Evolutionary conservation across 1,140 invertebrate species (phyloP), one percentile per base, ranked within the genome.

Genomic region (Drosophila elegans): DNA sequence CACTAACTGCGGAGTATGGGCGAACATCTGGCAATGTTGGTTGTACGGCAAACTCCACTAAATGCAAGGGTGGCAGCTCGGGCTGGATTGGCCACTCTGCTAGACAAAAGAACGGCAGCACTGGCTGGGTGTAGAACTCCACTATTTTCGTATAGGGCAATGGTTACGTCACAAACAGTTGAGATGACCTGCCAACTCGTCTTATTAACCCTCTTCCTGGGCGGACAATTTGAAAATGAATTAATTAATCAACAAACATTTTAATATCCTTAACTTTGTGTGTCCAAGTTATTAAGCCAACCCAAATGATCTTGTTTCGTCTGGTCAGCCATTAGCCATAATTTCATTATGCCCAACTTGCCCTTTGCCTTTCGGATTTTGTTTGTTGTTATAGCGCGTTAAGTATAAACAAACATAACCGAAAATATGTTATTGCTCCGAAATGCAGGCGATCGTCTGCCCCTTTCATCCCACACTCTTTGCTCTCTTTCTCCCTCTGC

Each of bases 331-430:
- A 21, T 36, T 7, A 4, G 41, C 13, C 48, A 60, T 13, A 44
- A 67, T 71, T 68, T 62, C 61, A 77, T 67, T 76, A 82, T 73
- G 45, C 59, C 44, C 66, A 79, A 69, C 64, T 76, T 88, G 83
- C 83, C 75, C 83, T 86, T 83, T 82, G 69, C 61, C 53, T 38
- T 42, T 62, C 6, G 38, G 12, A 10, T 60, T 39, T 62, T 76
- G 79, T 86, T 86, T 86, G 81, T 86, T 86, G 79, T 77, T 73
- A 74, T 68, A 77, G 74, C 76, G 79, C 67, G 63, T 78, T 74
- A 80, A 80, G 83, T 83, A 68, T 83, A 86, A 86, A 86, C 64
- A 86, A 86, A 83, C 78, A 81, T 48, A 49, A 51, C 71, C 64
- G 51, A 61, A 86, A 73, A 78, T 69, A 41, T 74, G 53, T 85